Base-by-base conservation (phyloP, 2,113 vertebrate species). In the Bungarus multicinctus region DNA sequence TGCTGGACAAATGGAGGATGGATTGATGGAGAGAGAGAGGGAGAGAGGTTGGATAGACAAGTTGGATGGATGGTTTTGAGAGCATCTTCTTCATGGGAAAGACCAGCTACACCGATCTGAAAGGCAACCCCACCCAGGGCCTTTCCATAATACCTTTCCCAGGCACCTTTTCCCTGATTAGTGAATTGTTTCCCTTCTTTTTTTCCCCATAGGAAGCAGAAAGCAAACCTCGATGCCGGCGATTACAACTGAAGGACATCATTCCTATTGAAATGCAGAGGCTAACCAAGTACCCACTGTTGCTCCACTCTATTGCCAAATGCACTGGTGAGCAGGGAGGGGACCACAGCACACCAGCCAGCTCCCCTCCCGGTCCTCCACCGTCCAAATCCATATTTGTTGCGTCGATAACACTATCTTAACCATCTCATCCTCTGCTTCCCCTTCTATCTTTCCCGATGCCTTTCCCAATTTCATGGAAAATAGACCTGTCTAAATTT, bases 181-280 rank as follows among this genome's bases (percentile, higher is more conserved):
- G 4, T 27, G 4, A 1, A 1, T 2, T 5, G 45, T 85, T 60
- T 23, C 8, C 4, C n/a, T 47, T 39, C 14, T 57, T 0, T 64
- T 2, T 90, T 25, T n/a, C 53, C 34, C 60, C 39, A 0, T 92
- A 99, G 99, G 99, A 99, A 6, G 98, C 99, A 0, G 98, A 99
- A 97, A 99, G 98, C 95, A 98, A 97, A 5, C 98, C 98, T 0
- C 97, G 98, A 89, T 99, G 99, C 95, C 97, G 99, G 87, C 97
- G 99, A 90, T 97, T 99, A 64, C 99, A 99, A 96, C 97, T 99
- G 88, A 99, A 99, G 96, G 99, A 99, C 96, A 99, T 99, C 94
- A 99, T 99, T 86, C 99, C 99, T 57, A 98, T 97, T 0, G 98
- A 99, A 96, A 99, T 99, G 99, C 99, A 99, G 96, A 98, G 99